These are phyloP conservation scores for Acanthococcus lagerstroemiae DNA, from an alignment of 2,888 invertebrate genomes.

Conservation along the genomic window DNA sequence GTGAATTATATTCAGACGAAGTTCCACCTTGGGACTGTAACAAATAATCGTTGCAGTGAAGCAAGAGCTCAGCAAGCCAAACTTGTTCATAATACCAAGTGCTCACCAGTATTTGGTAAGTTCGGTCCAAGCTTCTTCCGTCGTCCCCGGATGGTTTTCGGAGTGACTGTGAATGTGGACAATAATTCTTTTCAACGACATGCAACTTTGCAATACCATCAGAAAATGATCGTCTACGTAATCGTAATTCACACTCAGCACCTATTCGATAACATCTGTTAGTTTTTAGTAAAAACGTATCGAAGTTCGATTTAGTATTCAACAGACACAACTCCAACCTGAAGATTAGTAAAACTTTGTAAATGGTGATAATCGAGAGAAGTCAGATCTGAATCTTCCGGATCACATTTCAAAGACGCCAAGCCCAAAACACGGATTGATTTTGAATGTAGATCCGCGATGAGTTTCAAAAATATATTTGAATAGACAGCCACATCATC, in stretches of 20 bases:
- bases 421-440: constrained; percentile 54
- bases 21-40: constrained; percentile 37
- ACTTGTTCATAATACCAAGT: background rate
- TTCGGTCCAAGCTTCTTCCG: constrained; percentile 52
- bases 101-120: constrained; percentile 35
- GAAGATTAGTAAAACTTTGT: constrained; percentile 50
- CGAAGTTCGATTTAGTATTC: too few relatives aligned
- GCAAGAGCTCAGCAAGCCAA: background rate
- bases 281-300: too few relatives aligned
- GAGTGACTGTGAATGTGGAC: constrained; percentile 61
- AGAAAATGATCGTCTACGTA: constrained; percentile 47
- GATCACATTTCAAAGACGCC: constrained; percentile 63
- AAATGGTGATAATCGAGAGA: constrained; percentile 50
- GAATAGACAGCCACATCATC: constrained; percentile 47
- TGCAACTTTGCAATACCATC: constrained; percentile 42
- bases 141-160: constrained; percentile 48
- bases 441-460: constrained; percentile 46
- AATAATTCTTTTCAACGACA: constrained; percentile 49
- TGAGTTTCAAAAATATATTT: constrained; percentile 42
- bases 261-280: constrained; percentile 40
- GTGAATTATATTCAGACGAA: constrained; percentile 46
- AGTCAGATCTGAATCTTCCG: constrained; percentile 52
- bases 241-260: constrained; percentile 50
- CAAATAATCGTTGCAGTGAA: background rate
- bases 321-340: constrained; percentile 41